Conservation (phyloP, 2,888 invertebrate genomes). For the Terebella lapidaria region DNA sequence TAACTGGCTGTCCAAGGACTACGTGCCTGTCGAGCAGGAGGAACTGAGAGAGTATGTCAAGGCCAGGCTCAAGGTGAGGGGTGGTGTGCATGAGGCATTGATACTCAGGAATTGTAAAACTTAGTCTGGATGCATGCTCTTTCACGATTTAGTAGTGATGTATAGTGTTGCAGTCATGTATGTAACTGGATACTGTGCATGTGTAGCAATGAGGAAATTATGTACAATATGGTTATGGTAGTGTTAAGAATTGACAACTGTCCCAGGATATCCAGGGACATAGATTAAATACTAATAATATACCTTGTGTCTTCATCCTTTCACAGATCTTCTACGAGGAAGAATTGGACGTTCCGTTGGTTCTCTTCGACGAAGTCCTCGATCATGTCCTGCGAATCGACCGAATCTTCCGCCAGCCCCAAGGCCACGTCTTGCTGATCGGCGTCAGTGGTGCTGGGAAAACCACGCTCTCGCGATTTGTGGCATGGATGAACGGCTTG, state of each 20-base stretch:
- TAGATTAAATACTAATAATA: no score
- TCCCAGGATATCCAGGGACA: no score
- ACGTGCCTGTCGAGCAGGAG: conserved; percentile 91
- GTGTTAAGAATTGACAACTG: no score
- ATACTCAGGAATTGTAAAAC: no score
- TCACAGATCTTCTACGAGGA: conserved; percentile 96
- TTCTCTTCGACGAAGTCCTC: conserved; percentile 96
- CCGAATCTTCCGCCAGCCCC: conserved; percentile 97
- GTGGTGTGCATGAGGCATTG: no score
- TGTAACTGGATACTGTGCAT: no score
- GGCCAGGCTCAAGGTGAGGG: conserved; percentile 81
- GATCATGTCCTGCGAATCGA: conserved; percentile 98
- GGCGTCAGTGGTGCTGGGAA: conserved; percentile 99
- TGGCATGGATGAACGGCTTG: conserved; percentile 99
- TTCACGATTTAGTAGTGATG: no score
- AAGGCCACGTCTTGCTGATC: conserved; percentile 94
- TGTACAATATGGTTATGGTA: no score
- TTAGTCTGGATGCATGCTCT: no score
- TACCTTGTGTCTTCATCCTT: no score
- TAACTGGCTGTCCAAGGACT: conserved; percentile 98
- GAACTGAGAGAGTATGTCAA: conserved; percentile 93
- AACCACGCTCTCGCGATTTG: conserved; percentile 96
- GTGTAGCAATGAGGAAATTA: no score
- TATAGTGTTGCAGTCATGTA: no score
- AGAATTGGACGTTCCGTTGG: conserved; percentile 95